These are phyloP conservation scores for Tetheella fluctuosa DNA, from an alignment of 2,888 invertebrate species.

Conservation along the genomic window DNA sequence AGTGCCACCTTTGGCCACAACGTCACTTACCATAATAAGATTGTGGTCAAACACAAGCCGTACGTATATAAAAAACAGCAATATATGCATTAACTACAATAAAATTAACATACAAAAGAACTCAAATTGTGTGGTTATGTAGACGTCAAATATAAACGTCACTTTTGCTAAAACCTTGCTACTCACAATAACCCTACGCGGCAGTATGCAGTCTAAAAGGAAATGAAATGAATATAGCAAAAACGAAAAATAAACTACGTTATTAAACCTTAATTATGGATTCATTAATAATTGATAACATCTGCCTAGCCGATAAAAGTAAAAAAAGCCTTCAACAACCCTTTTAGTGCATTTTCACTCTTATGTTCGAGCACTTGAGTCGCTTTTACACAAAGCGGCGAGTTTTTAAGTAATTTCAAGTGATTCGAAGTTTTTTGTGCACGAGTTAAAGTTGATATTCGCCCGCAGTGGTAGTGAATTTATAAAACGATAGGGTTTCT, in stretches of 20 bases:
- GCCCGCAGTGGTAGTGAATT: constrained; percentile 17
- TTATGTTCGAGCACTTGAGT: constrained; percentile 22
- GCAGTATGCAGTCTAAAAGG: neutral
- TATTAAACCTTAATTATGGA: constrained; percentile 7
- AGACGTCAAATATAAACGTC: neutral
- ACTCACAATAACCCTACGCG: neutral
- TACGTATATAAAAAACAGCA: too few species aligned
- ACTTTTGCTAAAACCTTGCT: neutral
- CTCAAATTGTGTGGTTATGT: neutral
- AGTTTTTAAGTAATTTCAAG: constrained; percentile 8
- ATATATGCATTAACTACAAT: too few species aligned
- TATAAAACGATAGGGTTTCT: constrained; percentile 39
- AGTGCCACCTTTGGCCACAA: too few species aligned
- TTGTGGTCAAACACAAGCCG: too few species aligned
- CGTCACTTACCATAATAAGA: too few species aligned
- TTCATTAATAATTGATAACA: constrained; percentile 27
- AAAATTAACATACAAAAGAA: too few species aligned
- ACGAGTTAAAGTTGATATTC: constrained; percentile 29
- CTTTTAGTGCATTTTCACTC: constrained; percentile 12
- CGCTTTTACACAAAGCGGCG: constrained; percentile 16
- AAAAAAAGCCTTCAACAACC: constrained; percentile 21
- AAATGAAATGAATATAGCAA: neutral
- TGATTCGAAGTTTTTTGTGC: constrained; percentile 25
- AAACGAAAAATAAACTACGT: neutral
- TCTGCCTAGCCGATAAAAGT: constrained; percentile 24